phyloP scores from a whole-genome alignment of 2,888 invertebrate genomes.

The Agriopis marginaria region DNA sequence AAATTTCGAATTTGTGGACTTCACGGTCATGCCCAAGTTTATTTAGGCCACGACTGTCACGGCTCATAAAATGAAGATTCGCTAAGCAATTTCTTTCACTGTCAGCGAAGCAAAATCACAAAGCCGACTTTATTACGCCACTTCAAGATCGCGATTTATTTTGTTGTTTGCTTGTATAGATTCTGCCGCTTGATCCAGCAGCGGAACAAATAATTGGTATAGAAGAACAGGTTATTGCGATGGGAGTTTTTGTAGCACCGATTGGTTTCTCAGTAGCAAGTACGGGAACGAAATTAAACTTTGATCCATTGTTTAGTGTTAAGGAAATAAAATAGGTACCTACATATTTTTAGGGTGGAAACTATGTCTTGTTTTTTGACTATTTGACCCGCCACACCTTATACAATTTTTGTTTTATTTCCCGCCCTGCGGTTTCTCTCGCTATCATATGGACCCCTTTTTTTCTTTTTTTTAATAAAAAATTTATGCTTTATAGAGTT shows the following conservation, averaged over 20 bases:
- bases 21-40: slow-evolving; percentile 22
- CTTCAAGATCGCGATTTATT: slow-evolving; percentile 11
- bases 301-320: neutral
- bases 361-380: no score
- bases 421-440: no score
- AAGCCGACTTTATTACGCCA: slow-evolving; percentile 4
- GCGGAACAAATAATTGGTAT: slow-evolving; percentile 3
- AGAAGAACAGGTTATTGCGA: slow-evolving; percentile 10
- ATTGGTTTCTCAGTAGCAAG: slow-evolving; percentile 1
- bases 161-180: neutral
- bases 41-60: slow-evolving; percentile 26
- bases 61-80: slow-evolving; percentile 26
- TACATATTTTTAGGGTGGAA: no score
- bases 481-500: no score
- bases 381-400: no score
- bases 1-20: slow-evolving; percentile 12
- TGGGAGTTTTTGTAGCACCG: neutral
- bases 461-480: no score
- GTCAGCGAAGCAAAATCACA: slow-evolving; percentile 3
- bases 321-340: no score
- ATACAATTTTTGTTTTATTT: no score
- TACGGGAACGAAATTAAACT: neutral
- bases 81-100: slow-evolving; percentile 14
- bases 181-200: neutral
- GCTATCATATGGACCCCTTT: no score